Evolutionary conservation across 2,888 invertebrate genomes (phyloP).

Genomic region (Globia sparganii): DNA sequence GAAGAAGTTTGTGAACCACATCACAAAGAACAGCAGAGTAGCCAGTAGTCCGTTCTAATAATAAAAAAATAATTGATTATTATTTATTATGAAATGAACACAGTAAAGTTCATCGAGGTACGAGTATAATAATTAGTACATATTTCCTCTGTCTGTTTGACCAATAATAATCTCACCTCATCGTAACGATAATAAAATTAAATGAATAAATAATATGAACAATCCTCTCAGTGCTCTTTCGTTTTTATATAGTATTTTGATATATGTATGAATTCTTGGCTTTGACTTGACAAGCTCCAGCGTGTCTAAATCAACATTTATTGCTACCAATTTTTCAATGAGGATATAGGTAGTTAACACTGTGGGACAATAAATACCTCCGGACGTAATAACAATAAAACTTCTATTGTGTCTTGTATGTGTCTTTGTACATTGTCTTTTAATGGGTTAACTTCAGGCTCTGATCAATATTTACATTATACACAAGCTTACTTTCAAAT

Average conservation of each 20-base stretch:
- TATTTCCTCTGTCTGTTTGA: too few species aligned
- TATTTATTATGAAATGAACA: neutral
- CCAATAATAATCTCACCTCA: neutral
- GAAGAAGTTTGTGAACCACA: conserved; percentile 93
- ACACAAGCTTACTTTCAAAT: neutral
- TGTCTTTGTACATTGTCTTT: too few species aligned
- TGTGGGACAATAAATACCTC: neutral
- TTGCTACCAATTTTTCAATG: neutral
- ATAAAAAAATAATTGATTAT: neutral
- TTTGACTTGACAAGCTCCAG: too few species aligned
- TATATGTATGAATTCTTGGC: too few species aligned
- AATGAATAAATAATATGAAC: neutral
- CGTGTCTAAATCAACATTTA: neutral
- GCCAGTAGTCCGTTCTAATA: conserved; percentile 92
- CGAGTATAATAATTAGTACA: neutral
- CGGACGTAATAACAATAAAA: neutral
- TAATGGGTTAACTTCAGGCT: neutral
- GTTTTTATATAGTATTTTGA: neutral
- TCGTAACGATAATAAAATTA: neutral
- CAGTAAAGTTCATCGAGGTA: neutral
- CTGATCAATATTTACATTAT: neutral
- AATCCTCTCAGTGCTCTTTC: neutral
- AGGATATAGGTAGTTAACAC: neutral
- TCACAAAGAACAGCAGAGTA: conserved; percentile 93
- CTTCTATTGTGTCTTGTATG: neutral